phyloP scores from a whole-genome alignment of 1,140 invertebrate genomes.

The Ceratitis capitata region DNA sequence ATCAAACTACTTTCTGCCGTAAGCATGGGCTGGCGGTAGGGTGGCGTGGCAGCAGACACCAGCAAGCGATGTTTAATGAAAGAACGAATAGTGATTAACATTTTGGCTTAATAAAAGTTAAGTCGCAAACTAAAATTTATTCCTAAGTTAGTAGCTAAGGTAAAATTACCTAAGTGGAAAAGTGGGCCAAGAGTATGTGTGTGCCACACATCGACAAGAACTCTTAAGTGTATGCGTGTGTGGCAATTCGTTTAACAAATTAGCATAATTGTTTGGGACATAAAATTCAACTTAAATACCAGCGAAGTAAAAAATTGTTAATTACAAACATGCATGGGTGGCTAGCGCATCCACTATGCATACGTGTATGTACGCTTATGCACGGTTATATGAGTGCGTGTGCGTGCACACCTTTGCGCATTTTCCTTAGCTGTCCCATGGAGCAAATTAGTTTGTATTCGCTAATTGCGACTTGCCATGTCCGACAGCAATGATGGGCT shows the following conservation, averaged over 20 bases:
- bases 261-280: conserved; percentile 64
- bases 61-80: neutral
- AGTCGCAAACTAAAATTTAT: neutral
- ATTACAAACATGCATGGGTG: conserved; percentile 58
- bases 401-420: neutral
- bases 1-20: neutral
- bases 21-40: neutral
- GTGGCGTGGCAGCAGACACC: neutral
- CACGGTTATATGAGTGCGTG: neutral
- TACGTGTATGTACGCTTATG: neutral
- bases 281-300: conserved; percentile 65
- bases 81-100: neutral
- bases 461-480: conserved; percentile 62
- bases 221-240: neutral
- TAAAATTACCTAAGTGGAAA: neutral
- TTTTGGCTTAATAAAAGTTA: conserved; percentile 13
- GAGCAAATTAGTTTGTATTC: conserved; percentile 64
- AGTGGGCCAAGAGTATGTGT: neutral
- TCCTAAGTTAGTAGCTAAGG: neutral
- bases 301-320: conserved; percentile 54
- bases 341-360: neutral
- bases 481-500: conserved; percentile 54
- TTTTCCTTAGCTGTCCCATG: conserved; percentile 49
- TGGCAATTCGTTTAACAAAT: conserved; percentile 55
- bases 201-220: neutral